These are phyloP conservation scores for Rhagoletis pomonella DNA, from an alignment of 1,140 invertebrate species.

Conservation along the genomic window DNA sequence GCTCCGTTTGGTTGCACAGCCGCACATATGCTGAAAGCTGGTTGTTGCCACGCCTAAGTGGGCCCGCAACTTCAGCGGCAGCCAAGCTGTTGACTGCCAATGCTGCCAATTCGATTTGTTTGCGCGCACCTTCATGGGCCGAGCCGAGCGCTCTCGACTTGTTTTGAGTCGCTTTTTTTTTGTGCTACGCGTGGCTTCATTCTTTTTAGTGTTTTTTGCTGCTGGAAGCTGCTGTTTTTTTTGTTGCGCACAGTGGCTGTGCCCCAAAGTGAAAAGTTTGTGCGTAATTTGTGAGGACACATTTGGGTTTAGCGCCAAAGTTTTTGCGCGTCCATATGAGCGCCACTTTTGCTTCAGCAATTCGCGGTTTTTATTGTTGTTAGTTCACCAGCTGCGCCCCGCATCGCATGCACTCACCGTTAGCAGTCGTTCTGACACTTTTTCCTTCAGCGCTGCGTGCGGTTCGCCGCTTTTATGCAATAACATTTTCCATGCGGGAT, in stretches of 20 bases:
- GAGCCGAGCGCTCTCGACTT: background rate
- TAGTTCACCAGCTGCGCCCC: background rate
- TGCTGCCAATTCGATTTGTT: conserved; percentile 27
- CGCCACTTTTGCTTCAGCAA: background rate
- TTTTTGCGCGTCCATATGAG: background rate
- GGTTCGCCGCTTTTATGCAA: conserved; percentile 36
- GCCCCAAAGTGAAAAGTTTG: conserved; percentile 12
- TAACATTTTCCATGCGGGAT: background rate
- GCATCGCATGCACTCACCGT: too few relatives aligned
- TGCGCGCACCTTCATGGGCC: background rate
- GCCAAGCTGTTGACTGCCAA: background rate
- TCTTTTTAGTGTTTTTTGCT: background rate
- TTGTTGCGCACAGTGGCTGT: background rate
- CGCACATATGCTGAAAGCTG: background rate
- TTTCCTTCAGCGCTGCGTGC: too few relatives aligned
- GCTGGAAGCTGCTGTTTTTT: background rate
- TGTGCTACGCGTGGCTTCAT: background rate
- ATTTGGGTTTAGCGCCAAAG: background rate
- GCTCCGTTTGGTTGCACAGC: background rate
- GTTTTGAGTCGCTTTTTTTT: conserved; percentile 6
- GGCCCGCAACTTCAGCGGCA: background rate
- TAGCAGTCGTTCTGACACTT: too few relatives aligned
- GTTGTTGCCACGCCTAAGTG: background rate
- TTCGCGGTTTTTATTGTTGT: conserved; percentile 4
- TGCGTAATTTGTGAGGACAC: conserved; percentile 32